These are phyloP conservation scores for Arctia plantaginis DNA, from an alignment of 2,888 invertebrate genomes.

Conservation along the genomic window DNA sequence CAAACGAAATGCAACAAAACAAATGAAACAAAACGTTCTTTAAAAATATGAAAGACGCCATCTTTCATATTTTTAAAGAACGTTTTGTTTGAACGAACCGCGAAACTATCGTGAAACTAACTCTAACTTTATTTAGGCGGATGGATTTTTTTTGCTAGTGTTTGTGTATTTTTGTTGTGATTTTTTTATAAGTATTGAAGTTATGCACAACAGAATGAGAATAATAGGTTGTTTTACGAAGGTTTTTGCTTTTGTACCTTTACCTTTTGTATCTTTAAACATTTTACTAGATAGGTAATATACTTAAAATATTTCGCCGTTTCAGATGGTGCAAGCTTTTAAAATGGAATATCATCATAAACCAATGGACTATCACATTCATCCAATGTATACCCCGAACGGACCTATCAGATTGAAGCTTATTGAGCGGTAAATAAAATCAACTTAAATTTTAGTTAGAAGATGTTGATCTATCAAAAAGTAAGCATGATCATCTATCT, in stretches of 20 bases:
- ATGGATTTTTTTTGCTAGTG: background rate
- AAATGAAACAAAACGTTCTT: background rate
- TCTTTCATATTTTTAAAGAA: too few species aligned
- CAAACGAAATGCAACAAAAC: background rate
- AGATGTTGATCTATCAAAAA: background rate
- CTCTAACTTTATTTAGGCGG: too few species aligned
- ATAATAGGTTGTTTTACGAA: background rate
- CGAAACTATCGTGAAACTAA: background rate
- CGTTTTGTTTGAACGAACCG: too few species aligned
- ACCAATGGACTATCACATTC: slow-evolving; percentile 88
- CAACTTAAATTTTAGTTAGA: background rate
- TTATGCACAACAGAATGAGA: background rate
- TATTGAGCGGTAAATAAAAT: slow-evolving; percentile 76
- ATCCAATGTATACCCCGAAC: slow-evolving; percentile 90
- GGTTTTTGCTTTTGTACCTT: background rate
- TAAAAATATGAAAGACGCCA: background rate
- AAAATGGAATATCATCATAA: slow-evolving; percentile 88
- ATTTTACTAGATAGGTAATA: background rate
- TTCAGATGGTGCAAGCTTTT: slow-evolving; percentile 88
- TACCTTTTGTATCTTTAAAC: background rate
- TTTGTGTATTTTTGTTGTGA: background rate
- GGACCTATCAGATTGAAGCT: slow-evolving; percentile 89
- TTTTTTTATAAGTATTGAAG: background rate
- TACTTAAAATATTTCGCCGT: background rate
- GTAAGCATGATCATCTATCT: background rate